These are phyloP conservation scores for Callorhinus ursinus DNA, from an alignment of 2,113 vertebrate genomes.

Conservation along the genomic window DNA sequence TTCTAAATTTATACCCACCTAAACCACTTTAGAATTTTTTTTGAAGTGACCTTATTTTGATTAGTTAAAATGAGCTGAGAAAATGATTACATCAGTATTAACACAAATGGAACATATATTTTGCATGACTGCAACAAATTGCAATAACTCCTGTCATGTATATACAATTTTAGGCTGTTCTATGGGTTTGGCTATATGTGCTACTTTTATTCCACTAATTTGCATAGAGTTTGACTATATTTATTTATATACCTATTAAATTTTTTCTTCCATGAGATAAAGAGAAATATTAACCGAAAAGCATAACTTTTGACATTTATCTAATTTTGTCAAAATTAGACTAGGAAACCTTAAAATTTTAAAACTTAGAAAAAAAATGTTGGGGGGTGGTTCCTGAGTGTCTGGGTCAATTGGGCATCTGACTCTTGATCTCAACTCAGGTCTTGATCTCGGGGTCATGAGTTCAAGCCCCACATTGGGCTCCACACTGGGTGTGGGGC, in stretches of 20 bases:
- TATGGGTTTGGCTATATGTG: background rate
- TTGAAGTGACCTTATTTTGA: background rate
- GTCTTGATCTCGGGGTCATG: background rate
- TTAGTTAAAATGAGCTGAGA: background rate
- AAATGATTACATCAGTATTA: background rate
- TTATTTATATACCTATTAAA: background rate
- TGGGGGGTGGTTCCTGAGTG: background rate
- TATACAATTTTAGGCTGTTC: background rate
- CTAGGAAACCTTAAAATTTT: background rate
- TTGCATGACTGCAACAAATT: background rate
- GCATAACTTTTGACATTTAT: background rate
- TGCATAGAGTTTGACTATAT: background rate
- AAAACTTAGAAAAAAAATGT: background rate
- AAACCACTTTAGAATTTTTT: background rate
- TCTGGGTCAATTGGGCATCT: background rate
- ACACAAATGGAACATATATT: background rate
- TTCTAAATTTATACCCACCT: background rate
- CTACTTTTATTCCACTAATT: background rate
- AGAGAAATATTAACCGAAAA: background rate
- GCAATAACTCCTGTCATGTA: background rate
- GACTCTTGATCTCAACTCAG: background rate
- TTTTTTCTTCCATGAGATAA: background rate
- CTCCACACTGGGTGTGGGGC: background rate
- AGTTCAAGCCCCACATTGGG: background rate
- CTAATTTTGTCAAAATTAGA: slow-evolving; percentile 33